Percentiles rank a stretch among this genome's conserved stretches.
Evolutionary conservation across 2,113 vertebrate species (phyloP).

Genomic region (Anolis sagrei): DNA sequence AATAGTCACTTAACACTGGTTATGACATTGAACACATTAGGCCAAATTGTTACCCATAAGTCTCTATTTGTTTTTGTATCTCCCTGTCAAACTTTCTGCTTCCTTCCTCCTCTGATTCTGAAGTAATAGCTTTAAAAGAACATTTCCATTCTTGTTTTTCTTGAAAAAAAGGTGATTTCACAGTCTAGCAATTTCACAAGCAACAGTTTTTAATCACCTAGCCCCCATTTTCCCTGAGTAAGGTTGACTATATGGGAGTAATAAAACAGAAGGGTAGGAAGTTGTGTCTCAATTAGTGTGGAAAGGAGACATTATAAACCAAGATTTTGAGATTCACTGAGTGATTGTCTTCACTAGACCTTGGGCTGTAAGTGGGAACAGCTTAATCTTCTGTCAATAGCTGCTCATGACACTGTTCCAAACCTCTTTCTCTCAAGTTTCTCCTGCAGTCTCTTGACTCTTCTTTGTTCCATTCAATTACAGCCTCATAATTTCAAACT

Average conservation of each 20-base stretch:
- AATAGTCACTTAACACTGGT: background rate
- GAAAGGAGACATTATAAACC: background rate
- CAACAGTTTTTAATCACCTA: background rate
- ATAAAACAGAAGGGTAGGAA: background rate
- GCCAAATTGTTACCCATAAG: background rate
- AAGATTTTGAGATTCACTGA: background rate
- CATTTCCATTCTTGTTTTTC: background rate
- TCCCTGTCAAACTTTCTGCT: background rate
- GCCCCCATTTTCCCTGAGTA: background rate
- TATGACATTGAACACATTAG: background rate
- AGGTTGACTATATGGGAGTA: background rate
- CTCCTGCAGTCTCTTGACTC: background rate
- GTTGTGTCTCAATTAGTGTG: background rate
- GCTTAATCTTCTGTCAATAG: background rate
- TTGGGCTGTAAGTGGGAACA: background rate
- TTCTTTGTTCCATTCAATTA: background rate
- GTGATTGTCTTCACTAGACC: background rate
- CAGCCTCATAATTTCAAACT: background rate
- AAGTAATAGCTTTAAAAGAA: background rate
- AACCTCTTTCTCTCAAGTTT: background rate
- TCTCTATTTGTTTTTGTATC: background rate
- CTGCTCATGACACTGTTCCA: background rate
- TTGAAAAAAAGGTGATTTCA: background rate
- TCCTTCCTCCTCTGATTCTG: background rate
- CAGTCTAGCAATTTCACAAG: background rate